A percentile compares a stretch with the other conserved stretches of the same genome.
Evolutionary conservation across 2,113 vertebrate species (phyloP).

Genomic region (Malurus melanocephalus): DNA sequence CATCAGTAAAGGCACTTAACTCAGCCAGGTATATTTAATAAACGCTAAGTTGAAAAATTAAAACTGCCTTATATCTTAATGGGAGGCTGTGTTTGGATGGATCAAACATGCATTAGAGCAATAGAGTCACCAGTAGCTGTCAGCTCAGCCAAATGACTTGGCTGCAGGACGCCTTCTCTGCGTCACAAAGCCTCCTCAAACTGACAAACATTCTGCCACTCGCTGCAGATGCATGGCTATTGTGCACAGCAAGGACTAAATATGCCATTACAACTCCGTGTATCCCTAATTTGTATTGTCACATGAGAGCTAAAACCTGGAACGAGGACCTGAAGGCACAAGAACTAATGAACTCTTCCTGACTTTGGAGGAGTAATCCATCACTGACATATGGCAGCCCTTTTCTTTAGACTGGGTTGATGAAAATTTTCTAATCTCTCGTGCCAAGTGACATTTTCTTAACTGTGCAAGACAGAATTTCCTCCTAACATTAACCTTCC

Average conservation of each 20-base stretch:
- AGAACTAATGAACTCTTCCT: conserved; percentile 48
- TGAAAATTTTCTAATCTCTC: conserved; percentile 6
- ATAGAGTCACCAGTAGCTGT: neutral
- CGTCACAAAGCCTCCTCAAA: neutral
- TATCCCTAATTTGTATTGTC: conserved; percentile 14
- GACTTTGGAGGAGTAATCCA: neutral
- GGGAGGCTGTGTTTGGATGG: neutral
- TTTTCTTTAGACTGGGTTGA: neutral
- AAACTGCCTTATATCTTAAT: conserved; percentile 12
- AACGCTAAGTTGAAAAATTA: conserved; percentile 14
- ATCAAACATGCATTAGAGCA: conserved; percentile 1
- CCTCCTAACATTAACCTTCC: neutral
- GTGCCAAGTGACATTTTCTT: neutral
- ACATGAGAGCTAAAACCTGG: conserved; percentile 16
- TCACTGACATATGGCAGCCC: neutral
- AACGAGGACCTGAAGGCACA: conserved; percentile 10
- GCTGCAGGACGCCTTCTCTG: conserved; percentile 31
- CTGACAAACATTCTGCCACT: conserved; percentile 9
- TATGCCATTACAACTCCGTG: neutral
- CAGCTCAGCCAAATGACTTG: conserved; percentile 24
- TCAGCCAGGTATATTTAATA: neutral
- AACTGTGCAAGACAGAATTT: neutral
- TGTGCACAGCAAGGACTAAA: conserved; percentile 8
- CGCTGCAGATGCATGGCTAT: conserved; percentile 6
- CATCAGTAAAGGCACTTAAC: neutral